phyloP scores from a whole-genome alignment of 2,888 invertebrate genomes.

The Teleogryllus oceanicus region DNA sequence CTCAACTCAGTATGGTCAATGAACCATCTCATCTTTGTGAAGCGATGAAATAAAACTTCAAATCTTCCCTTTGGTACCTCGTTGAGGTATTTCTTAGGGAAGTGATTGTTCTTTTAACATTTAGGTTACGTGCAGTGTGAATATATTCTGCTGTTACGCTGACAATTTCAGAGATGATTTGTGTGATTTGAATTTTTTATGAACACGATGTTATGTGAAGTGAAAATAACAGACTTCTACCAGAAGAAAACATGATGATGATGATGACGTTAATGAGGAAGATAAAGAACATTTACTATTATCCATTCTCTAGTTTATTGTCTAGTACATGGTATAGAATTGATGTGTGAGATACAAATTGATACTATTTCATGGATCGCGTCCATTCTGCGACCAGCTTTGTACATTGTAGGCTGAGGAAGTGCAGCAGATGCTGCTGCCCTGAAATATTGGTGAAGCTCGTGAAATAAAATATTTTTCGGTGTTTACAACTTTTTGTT shows the following conservation, averaged over 20 bases:
- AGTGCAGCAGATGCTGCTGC: neutral
- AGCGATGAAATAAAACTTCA: too few relatives aligned
- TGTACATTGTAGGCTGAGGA: slow-evolving; percentile 12
- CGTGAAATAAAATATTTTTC: slow-evolving; percentile 32
- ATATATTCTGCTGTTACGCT: neutral
- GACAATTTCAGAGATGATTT: neutral
- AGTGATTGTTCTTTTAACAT: too few relatives aligned
- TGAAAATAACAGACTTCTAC: neutral
- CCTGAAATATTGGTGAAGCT: slow-evolving; percentile 19
- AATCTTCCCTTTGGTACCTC: too few relatives aligned
- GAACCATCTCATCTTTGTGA: too few relatives aligned
- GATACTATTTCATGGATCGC: neutral
- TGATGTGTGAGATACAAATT: slow-evolving; percentile 1
- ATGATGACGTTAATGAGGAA: neutral
- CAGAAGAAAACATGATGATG: neutral
- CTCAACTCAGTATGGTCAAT: too few relatives aligned
- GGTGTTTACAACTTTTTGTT: slow-evolving; percentile 23
- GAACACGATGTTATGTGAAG: neutral
- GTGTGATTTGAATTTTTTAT: neutral
- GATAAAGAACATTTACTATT: neutral
- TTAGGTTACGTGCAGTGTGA: neutral
- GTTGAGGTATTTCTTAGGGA: too few relatives aligned
- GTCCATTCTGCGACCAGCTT: neutral
- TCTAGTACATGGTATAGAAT: slow-evolving; percentile 18
- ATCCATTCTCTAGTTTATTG: slow-evolving; percentile 6